Base-by-base conservation (phyloP, 2,888 invertebrate species). In the Glyphotaelius pellucidus region DNA sequence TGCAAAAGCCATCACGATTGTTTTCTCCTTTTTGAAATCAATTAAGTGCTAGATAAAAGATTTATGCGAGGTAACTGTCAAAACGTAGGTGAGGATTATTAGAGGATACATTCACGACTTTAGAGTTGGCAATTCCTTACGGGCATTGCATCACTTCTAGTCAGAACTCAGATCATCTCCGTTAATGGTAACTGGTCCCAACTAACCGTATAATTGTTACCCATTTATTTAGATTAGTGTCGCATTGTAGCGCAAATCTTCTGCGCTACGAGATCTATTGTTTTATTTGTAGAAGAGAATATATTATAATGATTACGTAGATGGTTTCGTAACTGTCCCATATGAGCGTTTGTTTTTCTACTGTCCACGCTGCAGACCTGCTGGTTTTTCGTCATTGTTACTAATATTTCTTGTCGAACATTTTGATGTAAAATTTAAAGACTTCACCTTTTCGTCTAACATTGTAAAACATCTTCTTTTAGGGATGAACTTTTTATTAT, bases 171-270 rank as follows among this genome's bases (percentile, higher is more conserved):
- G 83, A 83, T 32, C 83, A 83, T 83, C 83, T 83, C 35, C 83
- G 83, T 83, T 32, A 32, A 35, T 83, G 14, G 83, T 32, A 83
- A 83, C 32, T 32, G 35, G 81, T 19, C 32, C 25, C 83, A 83
- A 30, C 86, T 86, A 42, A 86, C 86, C 86, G 86, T 47, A 42
- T 86, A 86, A 86, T 86, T 86, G 38, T 25, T 19, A 31, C 38
- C 30, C 35, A 86, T 86, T 86, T 86, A 42, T 86, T 25, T 86
- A 42, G 86, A 86, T 86, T 86, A 86, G 86, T 86, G 86, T 86
- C 86, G 86, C 86, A 86, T 86, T 30, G 30, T 31, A 30, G 38
- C 14, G 30, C 35, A n/a, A n/a, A 86, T 42, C 42, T 42, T 32
- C 85, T 85, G 25, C 85, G 81, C 31, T 81, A 81, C 81, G 2